A percentile compares a stretch with the other conserved stretches of the same genome.
phyloP scores from a whole-genome alignment of 2,113 vertebrate species.

The Calidris pygmaea region DNA sequence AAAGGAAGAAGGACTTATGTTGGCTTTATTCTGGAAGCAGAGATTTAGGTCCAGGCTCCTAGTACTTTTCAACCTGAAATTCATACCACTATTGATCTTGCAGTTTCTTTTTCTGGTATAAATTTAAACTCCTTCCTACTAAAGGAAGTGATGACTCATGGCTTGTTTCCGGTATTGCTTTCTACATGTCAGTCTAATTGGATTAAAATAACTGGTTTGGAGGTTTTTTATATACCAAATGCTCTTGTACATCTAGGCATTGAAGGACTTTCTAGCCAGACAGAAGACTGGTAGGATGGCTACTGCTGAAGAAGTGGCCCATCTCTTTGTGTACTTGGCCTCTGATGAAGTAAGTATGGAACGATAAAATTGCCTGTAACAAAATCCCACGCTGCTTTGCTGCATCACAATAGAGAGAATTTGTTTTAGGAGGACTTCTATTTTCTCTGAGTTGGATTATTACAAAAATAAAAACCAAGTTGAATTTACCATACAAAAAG shows the following conservation, averaged over 20 bases:
- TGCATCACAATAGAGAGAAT: neutral
- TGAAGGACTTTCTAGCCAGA: constrained; percentile 87
- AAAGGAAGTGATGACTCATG: neutral
- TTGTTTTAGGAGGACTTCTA: neutral
- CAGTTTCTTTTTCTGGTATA: neutral
- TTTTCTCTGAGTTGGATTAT: neutral
- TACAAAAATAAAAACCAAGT: neutral
- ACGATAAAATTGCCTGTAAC: neutral
- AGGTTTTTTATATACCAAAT: neutral
- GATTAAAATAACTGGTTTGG: neutral
- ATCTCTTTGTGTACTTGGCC: constrained; percentile 92
- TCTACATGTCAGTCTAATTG: neutral
- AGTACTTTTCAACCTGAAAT: neutral
- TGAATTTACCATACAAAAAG: neutral
- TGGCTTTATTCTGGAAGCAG: neutral
- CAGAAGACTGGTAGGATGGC: constrained; percentile 92
- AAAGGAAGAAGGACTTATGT: neutral
- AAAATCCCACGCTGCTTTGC: neutral
- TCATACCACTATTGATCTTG: neutral
- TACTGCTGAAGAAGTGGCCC: constrained; percentile 89
- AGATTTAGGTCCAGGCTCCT: neutral
- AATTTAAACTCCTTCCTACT: neutral
- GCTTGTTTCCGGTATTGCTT: neutral
- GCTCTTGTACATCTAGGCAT: constrained; percentile 74
- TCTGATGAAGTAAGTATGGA: constrained; percentile 87